phyloP scores from a whole-genome alignment of 2,113 vertebrate genomes.

The Syngnathoides biaculeatus region DNA sequence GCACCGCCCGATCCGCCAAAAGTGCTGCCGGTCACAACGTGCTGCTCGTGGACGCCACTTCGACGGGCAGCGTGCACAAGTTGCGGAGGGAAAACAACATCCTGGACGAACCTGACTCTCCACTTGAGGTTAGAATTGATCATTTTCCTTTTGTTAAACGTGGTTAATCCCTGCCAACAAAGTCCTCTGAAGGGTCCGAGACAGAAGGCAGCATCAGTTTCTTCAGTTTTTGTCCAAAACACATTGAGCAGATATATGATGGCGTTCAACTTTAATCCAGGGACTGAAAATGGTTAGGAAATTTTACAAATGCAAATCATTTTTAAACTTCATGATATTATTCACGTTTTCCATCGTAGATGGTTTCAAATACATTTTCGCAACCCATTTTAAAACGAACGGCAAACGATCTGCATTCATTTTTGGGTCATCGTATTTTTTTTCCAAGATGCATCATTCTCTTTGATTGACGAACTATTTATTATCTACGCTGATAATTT shows the following conservation, averaged over 20 bases:
- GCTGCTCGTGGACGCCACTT: background rate
- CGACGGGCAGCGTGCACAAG: background rate
- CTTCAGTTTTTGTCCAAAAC: background rate
- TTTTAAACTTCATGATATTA: too few species aligned
- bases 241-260: too few species aligned
- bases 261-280: too few species aligned
- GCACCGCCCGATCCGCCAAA: background rate
- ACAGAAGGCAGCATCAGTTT: background rate
- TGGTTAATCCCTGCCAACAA: too few species aligned
- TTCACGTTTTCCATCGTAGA: too few species aligned
- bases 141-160: background rate
- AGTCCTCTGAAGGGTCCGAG: background rate
- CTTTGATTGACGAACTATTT: background rate
- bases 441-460: too few species aligned
- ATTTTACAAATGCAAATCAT: too few species aligned
- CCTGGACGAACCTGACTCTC: slow-evolving; percentile 4
- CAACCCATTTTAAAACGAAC: too few species aligned
- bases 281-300: background rate
- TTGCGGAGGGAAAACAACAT: background rate
- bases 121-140: background rate
- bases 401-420: too few species aligned
- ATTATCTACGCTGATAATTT: too few species aligned
- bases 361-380: too few species aligned
- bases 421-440: too few species aligned
- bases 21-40: background rate